A percentile compares a stretch with the other conserved stretches of the same genome.
Conservation (phyloP, 2,888 invertebrate genomes). For the Nemotelus pantherinus region DNA sequence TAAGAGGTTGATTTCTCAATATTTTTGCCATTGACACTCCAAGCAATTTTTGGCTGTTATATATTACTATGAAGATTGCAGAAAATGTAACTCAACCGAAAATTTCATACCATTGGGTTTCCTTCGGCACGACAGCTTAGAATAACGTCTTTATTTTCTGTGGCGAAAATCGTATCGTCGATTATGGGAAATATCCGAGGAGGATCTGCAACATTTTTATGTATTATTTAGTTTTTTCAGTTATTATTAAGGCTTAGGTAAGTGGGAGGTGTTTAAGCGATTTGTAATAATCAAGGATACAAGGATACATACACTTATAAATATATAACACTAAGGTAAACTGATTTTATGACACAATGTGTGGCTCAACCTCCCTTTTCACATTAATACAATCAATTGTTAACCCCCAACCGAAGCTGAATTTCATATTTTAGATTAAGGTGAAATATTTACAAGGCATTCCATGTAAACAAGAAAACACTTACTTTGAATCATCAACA, state of each 20-base stretch:
- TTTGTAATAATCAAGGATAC: too few species aligned
- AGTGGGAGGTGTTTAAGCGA: too few species aligned
- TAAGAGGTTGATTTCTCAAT: conserved; percentile 50
- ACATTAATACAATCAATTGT: background rate
- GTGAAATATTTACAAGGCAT: conserved; percentile 16
- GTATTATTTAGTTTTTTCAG: too few species aligned
- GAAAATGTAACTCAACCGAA: too few species aligned
- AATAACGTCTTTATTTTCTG: conserved; percentile 59
- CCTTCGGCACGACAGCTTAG: conserved; percentile 70
- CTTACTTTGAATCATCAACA: conserved; percentile 63
- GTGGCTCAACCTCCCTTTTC: too few species aligned
- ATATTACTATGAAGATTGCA: conserved; percentile 5
- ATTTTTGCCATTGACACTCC: conserved; percentile 66
- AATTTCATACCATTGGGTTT: conserved; percentile 64
- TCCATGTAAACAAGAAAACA: background rate
- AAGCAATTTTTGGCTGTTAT: conserved; percentile 66
- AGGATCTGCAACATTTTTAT: conserved; percentile 62
- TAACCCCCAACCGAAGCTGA: conserved; percentile 23
- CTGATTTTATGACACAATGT: too few species aligned
- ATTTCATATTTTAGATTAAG: background rate
- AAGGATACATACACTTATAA: too few species aligned
- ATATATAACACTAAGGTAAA: too few species aligned
- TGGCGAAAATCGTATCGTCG: conserved; percentile 57
- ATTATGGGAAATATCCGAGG: conserved; percentile 65
- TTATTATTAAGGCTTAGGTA: too few species aligned